Evolutionary conservation across 2,113 vertebrate genomes (phyloP).

Genomic region (Gymnorhina tibicen): DNA sequence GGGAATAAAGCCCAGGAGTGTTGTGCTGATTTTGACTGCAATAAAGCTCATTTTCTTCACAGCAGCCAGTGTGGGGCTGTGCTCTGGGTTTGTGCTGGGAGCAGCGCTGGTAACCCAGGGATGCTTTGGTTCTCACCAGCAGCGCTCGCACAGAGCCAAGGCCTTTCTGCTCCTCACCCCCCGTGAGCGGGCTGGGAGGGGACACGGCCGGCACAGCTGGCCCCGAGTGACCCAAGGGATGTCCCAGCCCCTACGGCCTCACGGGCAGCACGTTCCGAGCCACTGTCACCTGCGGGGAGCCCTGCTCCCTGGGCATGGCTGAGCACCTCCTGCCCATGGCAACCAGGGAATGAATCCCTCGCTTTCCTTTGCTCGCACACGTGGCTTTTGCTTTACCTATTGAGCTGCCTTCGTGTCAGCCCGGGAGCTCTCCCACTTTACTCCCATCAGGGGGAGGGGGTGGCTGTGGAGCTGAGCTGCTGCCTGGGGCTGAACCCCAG

Average conservation of each 20-base stretch:
- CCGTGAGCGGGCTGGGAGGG: not conserved
- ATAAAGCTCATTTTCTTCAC: not conserved
- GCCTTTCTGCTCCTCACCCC: not conserved
- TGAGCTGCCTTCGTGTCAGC: not conserved
- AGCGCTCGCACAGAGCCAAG: not conserved
- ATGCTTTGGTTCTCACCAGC: fast-evolving
- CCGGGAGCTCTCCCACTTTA: not conserved
- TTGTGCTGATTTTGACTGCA: not conserved
- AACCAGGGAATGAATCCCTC: not conserved
- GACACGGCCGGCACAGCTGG: not conserved
- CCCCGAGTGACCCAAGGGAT: not conserved
- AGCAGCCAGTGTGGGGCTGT: not conserved
- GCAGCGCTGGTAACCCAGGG: fast-evolving
- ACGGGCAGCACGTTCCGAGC: not conserved
- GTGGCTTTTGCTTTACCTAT: not conserved
- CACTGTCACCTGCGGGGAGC: not conserved
- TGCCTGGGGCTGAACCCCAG: not conserved
- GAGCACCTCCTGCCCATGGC: not conserved
- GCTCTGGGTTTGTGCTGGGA: not conserved
- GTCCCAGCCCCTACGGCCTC: fast-evolving
- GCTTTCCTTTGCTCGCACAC: fast-evolving
- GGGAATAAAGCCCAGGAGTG: not conserved
- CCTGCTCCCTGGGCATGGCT: not conserved
- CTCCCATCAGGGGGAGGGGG: fast-evolving
- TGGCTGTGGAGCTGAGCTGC: not conserved